Conservation (phyloP, 2,888 invertebrate species). For the Drosophila rellima region DNA sequence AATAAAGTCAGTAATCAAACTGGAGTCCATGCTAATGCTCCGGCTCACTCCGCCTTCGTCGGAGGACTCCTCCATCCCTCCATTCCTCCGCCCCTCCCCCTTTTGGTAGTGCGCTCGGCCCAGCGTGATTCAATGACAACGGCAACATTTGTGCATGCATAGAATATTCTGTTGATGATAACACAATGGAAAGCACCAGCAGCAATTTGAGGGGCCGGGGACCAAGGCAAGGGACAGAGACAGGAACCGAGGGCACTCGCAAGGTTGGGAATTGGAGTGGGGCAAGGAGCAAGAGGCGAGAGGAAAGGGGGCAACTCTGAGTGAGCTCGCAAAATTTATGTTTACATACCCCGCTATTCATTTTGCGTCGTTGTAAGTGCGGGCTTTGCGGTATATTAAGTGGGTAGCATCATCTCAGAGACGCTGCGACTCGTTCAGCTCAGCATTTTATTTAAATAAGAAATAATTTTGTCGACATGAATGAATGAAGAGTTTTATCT, state of each 20-base stretch:
- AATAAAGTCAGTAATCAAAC: conserved; percentile 65
- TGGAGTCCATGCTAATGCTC: conserved; percentile 59
- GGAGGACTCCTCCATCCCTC: not conserved
- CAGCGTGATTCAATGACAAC: conserved; percentile 80
- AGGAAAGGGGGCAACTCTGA: conserved; percentile 24
- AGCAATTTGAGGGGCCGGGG: conserved; percentile 7
- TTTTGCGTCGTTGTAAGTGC: conserved; percentile 74
- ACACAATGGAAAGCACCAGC: conserved; percentile 66
- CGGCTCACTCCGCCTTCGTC: conserved; percentile 15
- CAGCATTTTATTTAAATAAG: conserved; percentile 82
- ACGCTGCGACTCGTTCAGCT: conserved; percentile 36
- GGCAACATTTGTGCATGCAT: conserved; percentile 83
- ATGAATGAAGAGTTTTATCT: conserved; percentile 83
- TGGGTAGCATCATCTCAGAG: conserved; percentile 73
- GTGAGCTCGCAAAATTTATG: conserved; percentile 79
- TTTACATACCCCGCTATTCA: conserved; percentile 81
- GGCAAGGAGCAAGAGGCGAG: not conserved
- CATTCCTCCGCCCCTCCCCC: not conserved
- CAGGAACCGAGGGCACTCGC: conserved; percentile 11
- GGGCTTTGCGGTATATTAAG: conserved; percentile 81
- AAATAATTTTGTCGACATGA: conserved; percentile 83
- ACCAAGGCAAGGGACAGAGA: conserved; percentile 4
- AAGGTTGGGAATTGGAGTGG: conserved; percentile 1
- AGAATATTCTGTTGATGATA: conserved; percentile 80
- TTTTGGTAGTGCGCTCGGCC: conserved; percentile 28